phyloP scores from a whole-genome alignment of 2,113 vertebrate genomes.

The Copsychus sechellarum region DNA sequence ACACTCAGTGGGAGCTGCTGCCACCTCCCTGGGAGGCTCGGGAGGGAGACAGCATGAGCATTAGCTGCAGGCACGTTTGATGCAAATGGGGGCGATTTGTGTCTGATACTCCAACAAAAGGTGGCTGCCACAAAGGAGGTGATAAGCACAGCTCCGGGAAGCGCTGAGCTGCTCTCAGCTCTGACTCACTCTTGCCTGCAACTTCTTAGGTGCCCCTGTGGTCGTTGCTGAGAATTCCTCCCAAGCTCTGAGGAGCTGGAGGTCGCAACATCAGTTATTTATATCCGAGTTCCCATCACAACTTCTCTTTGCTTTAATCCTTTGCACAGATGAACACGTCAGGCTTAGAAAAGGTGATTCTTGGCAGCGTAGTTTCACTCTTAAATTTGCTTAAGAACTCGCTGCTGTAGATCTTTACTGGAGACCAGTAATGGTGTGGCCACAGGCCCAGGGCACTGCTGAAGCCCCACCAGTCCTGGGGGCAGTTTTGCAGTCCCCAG shows the following conservation, averaged over 20 bases:
- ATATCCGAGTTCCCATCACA: background rate
- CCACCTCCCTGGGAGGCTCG: background rate
- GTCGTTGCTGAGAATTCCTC: background rate
- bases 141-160: background rate
- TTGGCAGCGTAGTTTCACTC: background rate
- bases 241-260: background rate
- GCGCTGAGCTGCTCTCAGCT: background rate
- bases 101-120: background rate
- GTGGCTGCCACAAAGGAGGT: background rate
- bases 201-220: background rate
- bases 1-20: background rate
- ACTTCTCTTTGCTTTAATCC: background rate
- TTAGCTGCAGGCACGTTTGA: background rate
- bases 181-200: background rate
- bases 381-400: background rate
- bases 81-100: background rate
- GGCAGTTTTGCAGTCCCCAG: background rate
- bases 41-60: background rate
- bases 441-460: background rate
- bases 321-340: background rate
- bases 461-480: background rate
- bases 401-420: background rate
- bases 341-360: background rate
- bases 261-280: background rate
- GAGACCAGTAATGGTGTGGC: background rate